Conservation (phyloP, 2,113 vertebrate genomes). For the Aldabrachelys gigantea region DNA sequence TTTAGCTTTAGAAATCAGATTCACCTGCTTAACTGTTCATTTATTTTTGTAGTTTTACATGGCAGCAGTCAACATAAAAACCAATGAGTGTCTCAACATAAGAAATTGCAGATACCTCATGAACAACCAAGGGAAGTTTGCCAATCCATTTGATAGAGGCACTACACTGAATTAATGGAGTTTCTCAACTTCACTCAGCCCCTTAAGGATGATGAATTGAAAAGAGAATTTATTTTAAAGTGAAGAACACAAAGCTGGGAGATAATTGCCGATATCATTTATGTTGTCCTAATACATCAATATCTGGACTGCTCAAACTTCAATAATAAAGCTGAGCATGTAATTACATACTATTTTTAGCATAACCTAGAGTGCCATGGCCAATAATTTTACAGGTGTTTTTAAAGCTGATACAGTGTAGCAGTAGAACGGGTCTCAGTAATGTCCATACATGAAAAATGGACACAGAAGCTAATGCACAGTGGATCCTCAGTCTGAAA, state of each 20-base stretch:
- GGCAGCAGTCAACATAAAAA: constrained; percentile 59
- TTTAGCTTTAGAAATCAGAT: not conserved
- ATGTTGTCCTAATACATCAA: not conserved
- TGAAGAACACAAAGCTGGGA: not conserved
- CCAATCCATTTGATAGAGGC: constrained; percentile 55
- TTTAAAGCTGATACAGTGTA: not conserved
- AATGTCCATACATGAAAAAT: not conserved
- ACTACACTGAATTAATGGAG: constrained; percentile 55
- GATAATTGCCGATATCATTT: not conserved
- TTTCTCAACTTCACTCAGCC: constrained; percentile 44
- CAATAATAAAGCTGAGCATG: not conserved
- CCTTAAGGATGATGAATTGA: constrained; percentile 11
- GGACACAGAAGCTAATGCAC: not conserved
- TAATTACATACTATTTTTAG: not conserved
- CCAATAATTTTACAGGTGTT: not conserved
- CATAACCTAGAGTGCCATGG: not conserved
- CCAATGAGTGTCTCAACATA: constrained; percentile 51
- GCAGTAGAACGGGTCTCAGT: too few relatives aligned
- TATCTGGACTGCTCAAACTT: not conserved
- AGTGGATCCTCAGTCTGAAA: not conserved
- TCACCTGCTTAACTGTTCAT: not conserved
- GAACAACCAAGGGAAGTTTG: constrained; percentile 29
- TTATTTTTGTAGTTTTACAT: constrained; percentile 44
- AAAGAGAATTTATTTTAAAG: not conserved
- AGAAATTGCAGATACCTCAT: constrained; percentile 50